Base-by-base conservation (phyloP, 2,888 invertebrate species). In the Nemapogon koenigi region DNA sequence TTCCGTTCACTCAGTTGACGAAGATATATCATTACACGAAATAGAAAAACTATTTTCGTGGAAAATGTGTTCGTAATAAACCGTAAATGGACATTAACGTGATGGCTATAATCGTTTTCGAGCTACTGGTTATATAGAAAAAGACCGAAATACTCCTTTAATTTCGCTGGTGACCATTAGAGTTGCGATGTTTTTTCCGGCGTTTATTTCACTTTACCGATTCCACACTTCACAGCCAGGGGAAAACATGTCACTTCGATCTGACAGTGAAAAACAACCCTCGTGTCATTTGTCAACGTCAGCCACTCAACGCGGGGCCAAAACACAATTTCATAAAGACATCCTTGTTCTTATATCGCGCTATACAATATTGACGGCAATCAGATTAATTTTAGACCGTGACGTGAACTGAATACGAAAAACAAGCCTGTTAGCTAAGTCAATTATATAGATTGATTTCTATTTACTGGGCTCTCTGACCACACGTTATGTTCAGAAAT, bases 301-400 rank as follows among this genome's bases (percentile, higher is more conserved):
- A 69, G 58, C 59, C 55, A 63, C 71, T 69, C 71, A 61, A 53
- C 67, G 64, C 58, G 55, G 51, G 57, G 53, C 64, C 63, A 65
- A 67, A 70, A 69, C 70, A 71, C 71, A 68, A 75, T 73, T 72
- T 70, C 63, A 73, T 72, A 72, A 71, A 73, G 71, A 73, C 67
- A 68, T 72, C 64, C 60, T 61, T 67, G 65, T 69, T 69, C 69
- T 67, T 64, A 67, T 55, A 53, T 50, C 46, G 53, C 50, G 56
- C 55, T 59, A 58, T 57, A 57, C 52, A 49, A 47, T 51, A 54
- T 54, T 47, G 51, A 33, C 19, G 19, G 13, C 33, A 19, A 19
- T 31, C 31, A 31, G 3, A 16, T 17, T 31, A 4, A 16, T 33
- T 33, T 19, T 33, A 33, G 19, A 19, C n/a, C 2, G 16, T n/a